Base-by-base conservation (phyloP, 2,113 vertebrate species). In the Scolopax mira region DNA sequence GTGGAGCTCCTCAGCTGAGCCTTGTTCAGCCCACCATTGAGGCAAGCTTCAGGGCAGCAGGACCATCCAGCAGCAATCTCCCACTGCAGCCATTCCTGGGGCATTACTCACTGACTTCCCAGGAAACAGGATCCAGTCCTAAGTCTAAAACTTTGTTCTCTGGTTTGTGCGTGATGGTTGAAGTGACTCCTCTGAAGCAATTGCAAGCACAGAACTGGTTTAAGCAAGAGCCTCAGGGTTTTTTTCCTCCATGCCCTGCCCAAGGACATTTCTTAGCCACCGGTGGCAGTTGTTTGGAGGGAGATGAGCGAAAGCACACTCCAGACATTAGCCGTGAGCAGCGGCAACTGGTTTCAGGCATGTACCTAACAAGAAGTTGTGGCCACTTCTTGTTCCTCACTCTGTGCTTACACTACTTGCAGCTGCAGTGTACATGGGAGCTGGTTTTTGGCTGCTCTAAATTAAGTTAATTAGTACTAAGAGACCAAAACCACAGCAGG, bases 51-150 rank as follows among this genome's bases (percentile, higher is more conserved):
- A 58, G 77, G 80, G 80, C 78, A 55, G 69, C 19, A 5, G 70
- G 73, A 27, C 11, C 18, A 15, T 18, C 73, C 46, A 33, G 72
- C 86, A 71, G 64, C 48, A 28, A 6, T 72, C 30, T 72, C 73
- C 64, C 70, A 89, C 80, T 10, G 0, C 91, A 90, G 15, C 77
- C 69, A 81, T 93, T 95, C 91, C 93, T 84, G 11, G 3, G 77
- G 41, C 42, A 86, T 95, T 95, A 92, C 60, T 95, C 94, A 96
- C 69, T 17, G 73, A 8, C 77, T 92, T 95, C 65, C 57, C 91
- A 93, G 77, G 82, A 95, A 84, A 78, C 0, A 0, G 30, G 51
- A 94, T 55, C 23, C 61, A 81, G 52, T 81, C 51, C 66, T 25
- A 33, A 67, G 69, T 78, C 89, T 70, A 79, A 62, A 88, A 67